Evolutionary conservation across 2,113 vertebrate genomes (phyloP).

Genomic region (Pelodiscus sinensis): DNA sequence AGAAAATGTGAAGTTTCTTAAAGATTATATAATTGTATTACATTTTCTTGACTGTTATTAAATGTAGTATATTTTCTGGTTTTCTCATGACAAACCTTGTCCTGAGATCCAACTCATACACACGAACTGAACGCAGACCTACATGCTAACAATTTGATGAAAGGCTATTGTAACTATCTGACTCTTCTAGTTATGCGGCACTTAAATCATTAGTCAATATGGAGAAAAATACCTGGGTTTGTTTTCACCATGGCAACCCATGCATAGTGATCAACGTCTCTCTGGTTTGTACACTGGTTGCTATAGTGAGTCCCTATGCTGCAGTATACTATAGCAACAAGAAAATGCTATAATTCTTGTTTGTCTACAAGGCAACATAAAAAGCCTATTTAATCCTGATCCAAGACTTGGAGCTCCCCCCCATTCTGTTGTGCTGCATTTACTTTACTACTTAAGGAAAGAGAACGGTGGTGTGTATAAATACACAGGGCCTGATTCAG

Average conservation of each 20-base stretch:
- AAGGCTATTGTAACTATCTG: not conserved
- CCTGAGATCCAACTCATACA: not conserved
- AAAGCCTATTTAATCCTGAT: not conserved
- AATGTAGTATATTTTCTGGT: not conserved
- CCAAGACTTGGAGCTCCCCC: not conserved
- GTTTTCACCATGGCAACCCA: constrained; percentile 41
- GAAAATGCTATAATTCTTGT: constrained; percentile 1
- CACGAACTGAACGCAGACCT: not conserved
- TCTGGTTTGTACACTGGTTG: not conserved
- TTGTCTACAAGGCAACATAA: not conserved
- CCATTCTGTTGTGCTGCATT: not conserved
- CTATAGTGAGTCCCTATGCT: constrained; percentile 13
- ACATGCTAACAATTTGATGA: not conserved
- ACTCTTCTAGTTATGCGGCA: constrained; percentile 6
- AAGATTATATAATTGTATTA: not conserved
- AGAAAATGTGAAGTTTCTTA: not conserved
- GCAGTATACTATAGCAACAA: constrained; percentile 51
- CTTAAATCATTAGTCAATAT: constrained; percentile 8
- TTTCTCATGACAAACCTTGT: not conserved
- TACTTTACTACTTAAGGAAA: not conserved
- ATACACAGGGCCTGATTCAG: not conserved
- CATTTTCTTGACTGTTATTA: not conserved
- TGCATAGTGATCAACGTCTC: constrained; percentile 11
- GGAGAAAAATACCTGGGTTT: not conserved
- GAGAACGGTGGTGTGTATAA: not conserved